Evolutionary conservation across 2,113 vertebrate genomes (phyloP).

Genomic region (Piaya cayana): DNA sequence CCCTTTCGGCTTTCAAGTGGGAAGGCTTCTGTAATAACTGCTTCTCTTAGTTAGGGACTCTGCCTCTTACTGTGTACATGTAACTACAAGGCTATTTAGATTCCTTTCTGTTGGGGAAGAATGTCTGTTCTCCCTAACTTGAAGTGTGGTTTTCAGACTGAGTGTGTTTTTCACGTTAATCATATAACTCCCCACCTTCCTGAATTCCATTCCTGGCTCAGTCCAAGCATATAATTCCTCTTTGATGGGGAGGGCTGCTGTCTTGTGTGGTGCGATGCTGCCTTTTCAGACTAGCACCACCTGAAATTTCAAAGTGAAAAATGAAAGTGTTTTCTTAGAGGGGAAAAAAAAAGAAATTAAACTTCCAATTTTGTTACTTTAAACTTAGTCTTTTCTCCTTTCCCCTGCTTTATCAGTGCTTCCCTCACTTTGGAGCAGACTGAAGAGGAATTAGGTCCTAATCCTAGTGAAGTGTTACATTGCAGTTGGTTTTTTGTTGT

Average conservation of each 20-base stretch:
- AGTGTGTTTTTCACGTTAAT: accelerated
- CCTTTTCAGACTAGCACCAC: background rate
- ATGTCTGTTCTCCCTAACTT: background rate
- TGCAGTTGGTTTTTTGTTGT: conserved; percentile 10
- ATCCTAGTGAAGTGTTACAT: conserved; percentile 52
- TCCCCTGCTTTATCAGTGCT: conserved; percentile 17
- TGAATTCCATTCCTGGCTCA: background rate
- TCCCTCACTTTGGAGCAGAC: conserved; percentile 74
- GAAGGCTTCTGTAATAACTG: background rate
- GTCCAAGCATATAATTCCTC: background rate
- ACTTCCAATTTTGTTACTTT: background rate
- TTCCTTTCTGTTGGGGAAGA: background rate
- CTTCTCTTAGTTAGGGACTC: background rate
- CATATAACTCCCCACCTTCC: background rate
- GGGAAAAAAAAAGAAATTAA: background rate
- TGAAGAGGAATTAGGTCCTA: conserved; percentile 73
- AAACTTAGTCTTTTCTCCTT: background rate
- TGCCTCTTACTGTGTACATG: background rate
- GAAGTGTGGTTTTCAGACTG: background rate
- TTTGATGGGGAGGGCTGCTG: background rate
- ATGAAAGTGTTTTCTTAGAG: background rate
- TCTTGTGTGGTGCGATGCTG: background rate
- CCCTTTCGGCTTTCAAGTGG: background rate
- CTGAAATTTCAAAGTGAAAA: conserved; percentile 5
- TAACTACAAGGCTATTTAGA: background rate